Conservation (phyloP, 2,113 vertebrate species). For the Rhagologus leucostigma region DNA sequence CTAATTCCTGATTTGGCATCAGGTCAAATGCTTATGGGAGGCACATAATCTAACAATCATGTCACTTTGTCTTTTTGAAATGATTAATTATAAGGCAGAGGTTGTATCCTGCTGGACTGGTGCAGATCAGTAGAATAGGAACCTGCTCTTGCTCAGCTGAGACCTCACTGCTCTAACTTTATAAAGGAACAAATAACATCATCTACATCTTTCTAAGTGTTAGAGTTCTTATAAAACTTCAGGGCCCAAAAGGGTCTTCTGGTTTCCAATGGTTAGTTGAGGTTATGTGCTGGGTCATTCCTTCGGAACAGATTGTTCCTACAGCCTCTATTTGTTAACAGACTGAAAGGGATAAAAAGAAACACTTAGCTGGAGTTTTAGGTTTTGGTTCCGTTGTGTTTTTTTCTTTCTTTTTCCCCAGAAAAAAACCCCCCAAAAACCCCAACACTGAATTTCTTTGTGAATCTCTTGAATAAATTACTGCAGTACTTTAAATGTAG, state of each 20-base stretch:
- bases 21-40: not conserved
- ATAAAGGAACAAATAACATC: not conserved
- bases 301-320: not conserved
- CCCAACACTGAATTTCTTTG: not conserved
- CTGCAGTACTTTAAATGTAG: not conserved
- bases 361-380: not conserved
- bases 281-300: not conserved
- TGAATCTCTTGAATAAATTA: not conserved
- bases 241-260: not conserved
- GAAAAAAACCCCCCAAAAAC: fast-evolving
- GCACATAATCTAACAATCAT: not conserved
- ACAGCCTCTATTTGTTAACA: not conserved
- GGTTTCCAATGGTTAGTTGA: not conserved
- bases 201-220: not conserved
- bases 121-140: not conserved
- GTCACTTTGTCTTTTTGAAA: not conserved
- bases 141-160: not conserved
- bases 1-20: not conserved
- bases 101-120: not conserved
- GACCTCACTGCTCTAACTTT: not conserved
- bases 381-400: not conserved
- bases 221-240: not conserved
- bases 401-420: fast-evolving
- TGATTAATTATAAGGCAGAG: not conserved
- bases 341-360: not conserved